phyloP scores from a whole-genome alignment of 2,888 invertebrate species.

The Rambutsinella grinnellia region DNA sequence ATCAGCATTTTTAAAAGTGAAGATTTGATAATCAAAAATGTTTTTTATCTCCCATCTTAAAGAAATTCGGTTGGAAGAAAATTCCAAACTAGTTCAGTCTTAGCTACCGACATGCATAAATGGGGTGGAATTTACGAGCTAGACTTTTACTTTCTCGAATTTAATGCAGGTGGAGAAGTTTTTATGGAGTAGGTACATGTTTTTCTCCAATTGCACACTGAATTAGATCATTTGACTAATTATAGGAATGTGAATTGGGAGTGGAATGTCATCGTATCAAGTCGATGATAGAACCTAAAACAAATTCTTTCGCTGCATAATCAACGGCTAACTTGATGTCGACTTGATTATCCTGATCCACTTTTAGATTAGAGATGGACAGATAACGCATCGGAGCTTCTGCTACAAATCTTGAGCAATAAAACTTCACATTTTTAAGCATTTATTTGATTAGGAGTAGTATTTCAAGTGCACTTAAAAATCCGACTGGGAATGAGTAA shows the following conservation, averaged over 20 bases:
- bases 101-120: too few species aligned
- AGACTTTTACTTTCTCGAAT: too few species aligned
- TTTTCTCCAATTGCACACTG: too few species aligned
- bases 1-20: too few species aligned
- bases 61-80: too few species aligned
- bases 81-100: too few species aligned
- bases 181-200: too few species aligned
- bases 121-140: too few species aligned
- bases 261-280: not conserved
- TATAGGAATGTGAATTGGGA: conserved; percentile 14
- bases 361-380: not conserved
- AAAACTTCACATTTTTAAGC: not conserved
- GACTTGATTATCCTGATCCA: not conserved
- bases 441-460: not conserved
- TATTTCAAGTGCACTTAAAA: not conserved
- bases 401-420: not conserved
- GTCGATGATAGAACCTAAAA: not conserved
- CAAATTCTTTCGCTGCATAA: not conserved
- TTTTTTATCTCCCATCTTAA: too few species aligned
- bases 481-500: not conserved
- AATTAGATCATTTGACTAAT: conserved; percentile 2
- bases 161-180: too few species aligned
- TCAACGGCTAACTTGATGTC: not conserved
- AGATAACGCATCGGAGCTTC: too few species aligned
- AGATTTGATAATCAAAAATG: too few species aligned